Conservation (phyloP, 2,113 vertebrate genomes). For the Chaenogobius annularis region DNA sequence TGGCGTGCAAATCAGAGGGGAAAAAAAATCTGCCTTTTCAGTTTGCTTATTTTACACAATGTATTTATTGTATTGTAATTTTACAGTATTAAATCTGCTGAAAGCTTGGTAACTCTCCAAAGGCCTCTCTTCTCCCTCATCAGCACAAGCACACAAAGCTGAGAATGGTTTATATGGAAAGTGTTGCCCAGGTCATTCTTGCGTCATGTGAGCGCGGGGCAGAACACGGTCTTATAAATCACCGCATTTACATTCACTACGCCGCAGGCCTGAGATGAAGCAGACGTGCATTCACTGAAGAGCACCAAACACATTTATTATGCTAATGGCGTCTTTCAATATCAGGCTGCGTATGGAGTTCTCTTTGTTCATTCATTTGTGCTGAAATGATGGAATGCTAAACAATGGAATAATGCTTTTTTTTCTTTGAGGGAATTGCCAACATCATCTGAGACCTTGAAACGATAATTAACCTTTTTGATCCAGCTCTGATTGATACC, state of each 20-base stretch:
- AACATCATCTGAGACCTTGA: not conserved
- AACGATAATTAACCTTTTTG: not conserved
- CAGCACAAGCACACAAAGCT: not conserved
- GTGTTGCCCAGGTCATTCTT: conserved; percentile 10
- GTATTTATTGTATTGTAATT: no score
- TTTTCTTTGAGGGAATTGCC: not conserved
- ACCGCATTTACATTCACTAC: not conserved
- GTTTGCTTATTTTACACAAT: no score
- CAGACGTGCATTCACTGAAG: not conserved
- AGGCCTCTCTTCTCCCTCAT: not conserved
- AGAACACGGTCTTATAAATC: not conserved
- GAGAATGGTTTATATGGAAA: not conserved
- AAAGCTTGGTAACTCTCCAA: no score
- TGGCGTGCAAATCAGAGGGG: no score
- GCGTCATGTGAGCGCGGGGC: not conserved
- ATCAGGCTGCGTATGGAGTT: not conserved
- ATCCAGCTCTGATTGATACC: not conserved
- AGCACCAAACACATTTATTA: not conserved
- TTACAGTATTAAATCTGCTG: no score
- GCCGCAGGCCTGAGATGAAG: not conserved
- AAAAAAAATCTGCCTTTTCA: no score
- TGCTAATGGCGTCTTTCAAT: not conserved
- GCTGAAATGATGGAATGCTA: not conserved
- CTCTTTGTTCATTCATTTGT: not conserved
- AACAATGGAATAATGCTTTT: not conserved